Base-by-base conservation (phyloP, 2,888 invertebrate species). In the Anagyrus pseudococci region DNA sequence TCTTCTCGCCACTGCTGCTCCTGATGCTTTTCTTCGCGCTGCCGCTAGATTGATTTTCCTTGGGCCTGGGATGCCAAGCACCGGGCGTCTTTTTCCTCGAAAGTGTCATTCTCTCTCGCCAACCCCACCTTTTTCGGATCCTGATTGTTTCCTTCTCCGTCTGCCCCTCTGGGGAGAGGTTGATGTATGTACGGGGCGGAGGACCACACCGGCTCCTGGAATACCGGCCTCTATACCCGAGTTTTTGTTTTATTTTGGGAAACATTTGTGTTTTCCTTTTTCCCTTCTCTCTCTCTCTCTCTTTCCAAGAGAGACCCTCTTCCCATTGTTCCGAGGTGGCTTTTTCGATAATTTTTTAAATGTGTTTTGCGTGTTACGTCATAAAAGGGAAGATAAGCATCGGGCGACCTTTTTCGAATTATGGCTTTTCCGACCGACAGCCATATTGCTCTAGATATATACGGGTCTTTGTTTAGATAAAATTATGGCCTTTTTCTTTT, bases 1-100 rank as follows among this genome's bases (percentile, higher is more conserved):
- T 17, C 8, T 43, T 19, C 43, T 13, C 33, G 15, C 33, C 8
- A 17, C n/a, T 15, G 13, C 17, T n/a, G 17, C 19, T 6, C 43
- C n/a, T 46, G n/a, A n/a, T n/a, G n/a, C n/a, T n/a, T n/a, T n/a
- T n/a, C n/a, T n/a, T n/a, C n/a, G n/a, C n/a, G n/a, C n/a, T n/a
- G n/a, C n/a, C n/a, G n/a, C n/a, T n/a, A n/a, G 46, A 46, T 46
- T 10, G 61, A 65, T 65, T 65, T 65, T 61, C 47, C 60, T n/a
- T n/a, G n/a, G n/a, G 61, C 20, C 53, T 52, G 13, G 13, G 2
- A 15, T 37, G 15, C 22, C 10, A 4, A 37, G 20, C 40, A 46
- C 23, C 19, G 26, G 2, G 33, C 8, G 33, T 2, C 4, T 8
- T 37, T 23, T 65, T 65, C 53, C 52, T 25, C 61, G 58, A 61